phyloP scores from a whole-genome alignment of 2,888 invertebrate genomes.

The Lycophotia porphyrea region DNA sequence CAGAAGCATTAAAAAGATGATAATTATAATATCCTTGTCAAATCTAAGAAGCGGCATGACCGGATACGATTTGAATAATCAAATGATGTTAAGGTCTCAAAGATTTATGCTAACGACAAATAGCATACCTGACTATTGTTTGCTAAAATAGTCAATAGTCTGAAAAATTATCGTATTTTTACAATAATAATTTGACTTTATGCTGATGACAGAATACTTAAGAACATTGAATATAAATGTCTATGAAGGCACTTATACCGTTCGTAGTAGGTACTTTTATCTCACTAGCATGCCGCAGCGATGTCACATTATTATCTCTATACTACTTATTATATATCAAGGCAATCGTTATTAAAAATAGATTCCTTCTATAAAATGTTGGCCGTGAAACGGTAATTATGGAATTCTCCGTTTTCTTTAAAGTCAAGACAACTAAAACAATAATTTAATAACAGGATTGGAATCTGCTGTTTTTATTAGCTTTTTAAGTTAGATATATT shows the following conservation, averaged over 20 bases:
- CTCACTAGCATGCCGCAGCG: not conserved
- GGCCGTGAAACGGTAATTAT: constrained; percentile 7
- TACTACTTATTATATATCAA: constrained; percentile 26
- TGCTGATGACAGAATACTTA: not conserved
- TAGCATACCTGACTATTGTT: constrained; percentile 10
- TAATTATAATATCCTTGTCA: constrained; percentile 42
- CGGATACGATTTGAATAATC: constrained; percentile 15
- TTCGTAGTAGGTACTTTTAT: constrained; percentile 3
- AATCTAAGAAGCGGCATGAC: constrained; percentile 14
- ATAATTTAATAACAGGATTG: not conserved
- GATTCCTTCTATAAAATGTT: constrained; percentile 8
- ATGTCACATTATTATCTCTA: constrained; percentile 22
- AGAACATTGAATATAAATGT: not conserved
- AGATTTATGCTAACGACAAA: constrained; percentile 10
- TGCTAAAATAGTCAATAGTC: not conserved
- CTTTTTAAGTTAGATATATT: not conserved
- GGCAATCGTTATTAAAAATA: constrained; percentile 27
- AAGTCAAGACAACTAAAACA: constrained; percentile 8
- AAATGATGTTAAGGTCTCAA: constrained; percentile 33
- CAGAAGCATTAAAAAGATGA: not conserved
- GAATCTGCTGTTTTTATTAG: not conserved
- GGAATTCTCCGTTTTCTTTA: not conserved
- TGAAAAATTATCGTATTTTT: constrained; percentile 17
- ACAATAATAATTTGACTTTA: constrained; percentile 11
- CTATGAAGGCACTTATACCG: not conserved